A percentile compares a stretch with the other conserved stretches of the same genome.
Conservation (phyloP, 2,113 vertebrate species). For the Chaetodon auriga region DNA sequence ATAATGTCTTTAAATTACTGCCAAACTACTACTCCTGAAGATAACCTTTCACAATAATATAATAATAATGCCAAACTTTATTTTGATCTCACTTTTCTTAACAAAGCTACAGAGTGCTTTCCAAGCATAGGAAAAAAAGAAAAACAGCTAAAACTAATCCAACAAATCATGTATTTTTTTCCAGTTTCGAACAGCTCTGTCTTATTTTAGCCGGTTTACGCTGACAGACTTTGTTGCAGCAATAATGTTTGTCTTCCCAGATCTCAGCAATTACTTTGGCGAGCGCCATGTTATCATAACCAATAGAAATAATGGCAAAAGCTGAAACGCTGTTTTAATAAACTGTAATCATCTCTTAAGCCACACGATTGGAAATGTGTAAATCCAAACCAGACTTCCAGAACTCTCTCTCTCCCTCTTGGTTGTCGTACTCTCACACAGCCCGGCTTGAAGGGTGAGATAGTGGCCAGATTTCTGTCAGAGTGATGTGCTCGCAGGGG, state of each 20-base stretch:
- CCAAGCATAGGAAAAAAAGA: too few species aligned
- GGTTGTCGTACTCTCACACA: constrained; percentile 50
- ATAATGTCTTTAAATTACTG: not conserved
- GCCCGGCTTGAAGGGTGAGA: constrained; percentile 67
- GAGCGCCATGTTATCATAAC: not conserved
- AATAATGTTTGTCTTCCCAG: not conserved
- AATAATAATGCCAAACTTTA: too few species aligned
- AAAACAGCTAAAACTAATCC: not conserved
- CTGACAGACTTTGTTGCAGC: not conserved
- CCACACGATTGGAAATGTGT: not conserved
- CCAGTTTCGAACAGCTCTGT: too few species aligned
- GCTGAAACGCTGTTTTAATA: not conserved
- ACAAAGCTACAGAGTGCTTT: too few species aligned
- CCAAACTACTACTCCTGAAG: not conserved
- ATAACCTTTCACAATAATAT: too few species aligned
- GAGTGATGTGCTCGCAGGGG: constrained; percentile 78
- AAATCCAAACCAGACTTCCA: not conserved
- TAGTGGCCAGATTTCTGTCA: constrained; percentile 82
- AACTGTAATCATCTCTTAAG: constrained; percentile 8
- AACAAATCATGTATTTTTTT: not conserved
- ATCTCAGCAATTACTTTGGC: not conserved
- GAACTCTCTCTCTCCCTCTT: constrained; percentile 12
- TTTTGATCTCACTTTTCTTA: too few species aligned
- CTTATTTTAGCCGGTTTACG: not conserved
- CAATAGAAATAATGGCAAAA: not conserved